Percentiles rank a stretch among this genome's conserved stretches.
phyloP scores from a whole-genome alignment of 2,797 vertebrate species.

The Pangasius djambal region DNA sequence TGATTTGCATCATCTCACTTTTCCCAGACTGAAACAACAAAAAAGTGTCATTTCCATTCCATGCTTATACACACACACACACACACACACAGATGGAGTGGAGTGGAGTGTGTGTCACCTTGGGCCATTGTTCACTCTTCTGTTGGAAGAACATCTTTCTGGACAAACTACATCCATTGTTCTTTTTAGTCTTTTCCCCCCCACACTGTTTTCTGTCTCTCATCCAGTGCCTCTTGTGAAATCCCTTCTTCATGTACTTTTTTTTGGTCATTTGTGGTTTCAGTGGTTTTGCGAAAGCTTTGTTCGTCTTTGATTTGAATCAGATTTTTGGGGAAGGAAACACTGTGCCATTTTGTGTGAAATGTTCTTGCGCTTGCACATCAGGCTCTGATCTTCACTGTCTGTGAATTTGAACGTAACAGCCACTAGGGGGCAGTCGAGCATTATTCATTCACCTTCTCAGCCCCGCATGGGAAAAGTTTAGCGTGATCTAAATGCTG shows the following conservation, averaged over 20 bases:
- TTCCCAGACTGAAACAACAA: background rate
- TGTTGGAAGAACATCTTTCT: background rate
- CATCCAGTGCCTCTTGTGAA: constrained; percentile 51
- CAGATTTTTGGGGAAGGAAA: background rate
- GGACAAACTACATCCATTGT: constrained; percentile 36
- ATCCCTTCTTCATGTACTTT: constrained; percentile 17
- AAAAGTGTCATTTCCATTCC: background rate
- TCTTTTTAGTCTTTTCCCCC: background rate
- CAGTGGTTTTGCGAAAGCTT: constrained; percentile 12
- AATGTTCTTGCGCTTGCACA: background rate
- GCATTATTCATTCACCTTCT: background rate
- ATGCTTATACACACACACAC: background rate
- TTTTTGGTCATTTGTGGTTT: constrained; percentile 31
- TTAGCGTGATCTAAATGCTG: background rate
- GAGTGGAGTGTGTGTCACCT: background rate
- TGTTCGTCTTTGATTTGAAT: constrained; percentile 27
- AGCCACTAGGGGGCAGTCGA: background rate
- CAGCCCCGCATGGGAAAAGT: background rate
- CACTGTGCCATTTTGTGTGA: background rate
- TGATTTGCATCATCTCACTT: constrained; percentile 14
- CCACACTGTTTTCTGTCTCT: constrained; percentile 1
- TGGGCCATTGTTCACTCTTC: constrained; percentile 15
- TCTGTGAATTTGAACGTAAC: background rate
- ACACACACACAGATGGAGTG: background rate
- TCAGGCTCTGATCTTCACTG: background rate